Evolutionary conservation across 2,888 invertebrate species (phyloP), one percentile per base, ranked within the genome.

Genomic region (Hanleya hanleyi): DNA sequence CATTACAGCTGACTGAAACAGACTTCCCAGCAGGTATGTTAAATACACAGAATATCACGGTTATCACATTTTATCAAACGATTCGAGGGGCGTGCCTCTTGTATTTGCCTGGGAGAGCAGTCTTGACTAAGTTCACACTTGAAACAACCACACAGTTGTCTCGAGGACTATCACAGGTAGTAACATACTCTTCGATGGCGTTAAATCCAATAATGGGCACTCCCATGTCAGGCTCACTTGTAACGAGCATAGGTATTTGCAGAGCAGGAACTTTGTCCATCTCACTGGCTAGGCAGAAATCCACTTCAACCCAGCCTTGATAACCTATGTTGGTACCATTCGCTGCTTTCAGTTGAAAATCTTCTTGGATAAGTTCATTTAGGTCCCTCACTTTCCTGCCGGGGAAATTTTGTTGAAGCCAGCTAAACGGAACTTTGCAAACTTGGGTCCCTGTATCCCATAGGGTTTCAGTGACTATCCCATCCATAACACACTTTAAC

Each of bases 131-230:
- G n/a, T n/a, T n/a, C n/a, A n/a, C n/a, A n/a, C n/a, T n/a, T n/a
- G n/a, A n/a, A n/a, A n/a, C n/a, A n/a, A n/a, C n/a, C n/a, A n/a
- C n/a, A n/a, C n/a, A n/a, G n/a, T n/a, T n/a, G n/a, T n/a, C n/a
- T n/a, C n/a, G n/a, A n/a, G n/a, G 47, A 7, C 47, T 47, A 47
- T 22, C 47, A 22, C 18, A 47, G 47, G 47, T 57, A 29, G 18
- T 57, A 32, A 57, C 26, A 7, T 22, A 57, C 61, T 57, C 35
- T 32, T 67, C 41, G 32, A 67, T 67, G 9, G 47, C 67, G 29
- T 67, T 67, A 29, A 41, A 67, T 18, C 67, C 67, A 67, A 47
- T 26, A 32, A 67, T 67, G 18, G 67, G 67, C 3, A n/a, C 15
- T 4, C 18, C 9, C 18, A 47, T 26, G n/a, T 29, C n/a, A 41